Evolutionary conservation across 2,797 vertebrate species (phyloP), one percentile per base, ranked within the genome.

Genomic region (Cirrhinus molitorella): DNA sequence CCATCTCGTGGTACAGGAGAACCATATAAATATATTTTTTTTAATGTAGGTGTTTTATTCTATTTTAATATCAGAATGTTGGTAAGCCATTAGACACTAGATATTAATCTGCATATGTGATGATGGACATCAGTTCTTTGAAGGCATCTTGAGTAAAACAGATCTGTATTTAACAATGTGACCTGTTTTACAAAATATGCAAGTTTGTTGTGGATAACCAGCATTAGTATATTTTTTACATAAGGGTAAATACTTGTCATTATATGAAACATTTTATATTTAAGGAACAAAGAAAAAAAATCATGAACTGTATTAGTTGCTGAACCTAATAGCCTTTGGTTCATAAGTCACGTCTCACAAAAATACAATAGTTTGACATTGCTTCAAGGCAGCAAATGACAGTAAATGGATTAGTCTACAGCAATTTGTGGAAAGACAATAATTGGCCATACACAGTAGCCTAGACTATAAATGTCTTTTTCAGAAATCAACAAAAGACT

Each of bases 401-500:
- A 40, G 21, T 49, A 65, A 65, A 78, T 47, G 23, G 57, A 74
- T 82, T 34, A 19, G 59, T 53, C 59, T 23, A 34, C n/a, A 19
- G 16, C 57, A 51, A 28, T 65, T 82, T 53, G 45, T 66, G 43
- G 59, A 82, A 65, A 81, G 78, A 53, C 23, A 66, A 74, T 82
- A 40, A 82, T 75, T 82, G 57, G 11, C 71, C n/a, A 72, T 37
- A 65, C n/a, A 51, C n/a, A 47, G n/a, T 66, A 9, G 5, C 21
- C 59, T 14, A 17, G 5, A 25, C 59, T 14, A 17, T 55, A 61
- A 74, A 51, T 4, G 0, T 63, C 0, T 63, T 40, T 82, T 74
- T 82, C 70, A 66, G 45, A 73, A 81, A 65, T 73, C 80, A 74
- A 65, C 80, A 65, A 81, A 73, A 51, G 31, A 21, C 59, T 66